Percentiles rank a stretch among this genome's conserved stretches.
phyloP scores from a whole-genome alignment of 1,140 invertebrate genomes.

The Drosophila hydei region DNA sequence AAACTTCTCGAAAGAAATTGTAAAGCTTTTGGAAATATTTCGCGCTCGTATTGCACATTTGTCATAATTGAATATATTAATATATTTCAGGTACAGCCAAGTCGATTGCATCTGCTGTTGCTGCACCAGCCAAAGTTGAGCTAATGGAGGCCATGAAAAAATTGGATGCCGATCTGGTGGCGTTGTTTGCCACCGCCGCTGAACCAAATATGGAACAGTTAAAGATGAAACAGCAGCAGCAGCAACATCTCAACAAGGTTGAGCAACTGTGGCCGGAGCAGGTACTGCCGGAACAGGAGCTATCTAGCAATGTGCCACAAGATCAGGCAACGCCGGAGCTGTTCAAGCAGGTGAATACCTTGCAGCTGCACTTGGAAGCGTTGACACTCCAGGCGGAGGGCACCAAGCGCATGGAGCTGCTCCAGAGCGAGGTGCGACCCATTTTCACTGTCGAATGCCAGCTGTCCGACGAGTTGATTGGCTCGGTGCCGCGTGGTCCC shows the following conservation, averaged over 20 bases:
- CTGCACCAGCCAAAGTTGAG: constrained; percentile 58
- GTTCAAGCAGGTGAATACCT: constrained; percentile 60
- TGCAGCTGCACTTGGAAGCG: constrained; percentile 75
- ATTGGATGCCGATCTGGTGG: constrained; percentile 75
- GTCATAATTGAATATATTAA: constrained; percentile 1
- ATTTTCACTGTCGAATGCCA: constrained; percentile 81
- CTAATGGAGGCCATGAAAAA: constrained; percentile 82
- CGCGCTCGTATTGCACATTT: background rate
- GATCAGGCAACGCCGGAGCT: constrained; percentile 54
- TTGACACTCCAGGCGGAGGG: constrained; percentile 75
- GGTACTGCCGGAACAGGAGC: constrained; percentile 35
- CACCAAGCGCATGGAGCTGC: constrained; percentile 74
- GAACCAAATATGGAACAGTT: constrained; percentile 40
- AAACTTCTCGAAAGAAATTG: constrained; percentile 33
- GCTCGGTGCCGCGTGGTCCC: constrained; percentile 53
- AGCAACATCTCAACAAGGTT: constrained; percentile 35
- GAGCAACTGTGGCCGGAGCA: constrained; percentile 48
- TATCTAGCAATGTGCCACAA: constrained; percentile 1
- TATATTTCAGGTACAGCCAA: constrained; percentile 55
- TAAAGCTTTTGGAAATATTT: constrained; percentile 36
- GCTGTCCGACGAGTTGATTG: constrained; percentile 68
- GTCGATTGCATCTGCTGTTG: constrained; percentile 24
- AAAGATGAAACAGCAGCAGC: constrained; percentile 49
- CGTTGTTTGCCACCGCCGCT: constrained; percentile 66
- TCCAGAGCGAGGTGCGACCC: constrained; percentile 74